Base-by-base conservation (phyloP, 2,888 invertebrate genomes). In the Acleris cristana region DNA sequence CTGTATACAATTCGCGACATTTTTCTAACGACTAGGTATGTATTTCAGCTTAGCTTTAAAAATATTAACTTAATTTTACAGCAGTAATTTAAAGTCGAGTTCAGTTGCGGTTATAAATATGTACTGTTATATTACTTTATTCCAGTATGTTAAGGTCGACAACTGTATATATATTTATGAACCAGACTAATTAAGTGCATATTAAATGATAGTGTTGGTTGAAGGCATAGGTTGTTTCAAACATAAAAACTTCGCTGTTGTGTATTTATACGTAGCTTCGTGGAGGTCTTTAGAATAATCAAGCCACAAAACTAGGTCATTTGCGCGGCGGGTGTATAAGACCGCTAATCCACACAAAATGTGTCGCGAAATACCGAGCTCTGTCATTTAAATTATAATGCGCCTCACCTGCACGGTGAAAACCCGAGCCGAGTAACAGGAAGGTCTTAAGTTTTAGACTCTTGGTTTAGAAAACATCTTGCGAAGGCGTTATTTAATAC, bases 1-100 rank as follows among this genome's bases (percentile, higher is more conserved):
- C 72, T 73, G 73, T 73, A 16, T 18, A 73, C 69, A 71, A 72
- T 74, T 74, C 73, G 74, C 73, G 79, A 79, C 81, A 81, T 76
- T 82, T 70, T 73, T 10, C 26, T 54, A 34, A 45, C 71, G 73
- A 77, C 79, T 81, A 80, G 77, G 77, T 75, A 76, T 76, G 68
- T 72, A 71, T 30, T 76, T 72, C 68, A 64, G 64, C 74, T 75
- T 74, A 70, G 73, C 67, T 73, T 73, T 71, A 61, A 34, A 62
- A 30, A 48, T 16, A 16, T 48, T 8, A 48, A 18, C n/a, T 18
- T 16, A 18, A n/a, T 48, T 48, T 48, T 1, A 45, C 45, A n/a
- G 16, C 7, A 48, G 8, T 18, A 48, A n/a, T 40, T 14, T 14
- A 40, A 40, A 40, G 40, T 4, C 3, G 40, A 40, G 14, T 14